Evolutionary conservation across 2,113 vertebrate species (phyloP).

Genomic region (pig (Sus scrofa)): DNA sequence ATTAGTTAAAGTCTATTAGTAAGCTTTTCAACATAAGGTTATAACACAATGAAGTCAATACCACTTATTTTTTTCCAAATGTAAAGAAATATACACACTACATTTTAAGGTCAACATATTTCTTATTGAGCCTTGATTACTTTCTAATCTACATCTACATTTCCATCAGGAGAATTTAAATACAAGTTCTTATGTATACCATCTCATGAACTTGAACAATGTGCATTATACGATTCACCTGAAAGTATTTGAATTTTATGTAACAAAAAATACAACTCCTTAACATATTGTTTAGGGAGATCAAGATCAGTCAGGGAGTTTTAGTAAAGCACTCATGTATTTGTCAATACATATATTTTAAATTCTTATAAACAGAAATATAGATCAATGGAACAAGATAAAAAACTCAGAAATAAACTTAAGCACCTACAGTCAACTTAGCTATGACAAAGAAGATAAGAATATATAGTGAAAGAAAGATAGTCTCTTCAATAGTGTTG

Average conservation of each 20-base stretch:
- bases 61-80: neutral
- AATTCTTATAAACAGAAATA: constrained; percentile 34
- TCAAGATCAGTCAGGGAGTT: neutral
- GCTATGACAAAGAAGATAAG: no score
- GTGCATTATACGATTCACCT: neutral
- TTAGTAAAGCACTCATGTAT: neutral
- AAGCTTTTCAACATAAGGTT: neutral
- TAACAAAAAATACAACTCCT: neutral
- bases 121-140: neutral
- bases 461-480: no score
- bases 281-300: neutral
- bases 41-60: neutral
- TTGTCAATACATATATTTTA: neutral
- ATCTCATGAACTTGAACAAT: neutral
- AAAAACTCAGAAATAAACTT: no score
- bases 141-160: neutral
- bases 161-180: constrained; percentile 25
- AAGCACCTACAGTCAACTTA: no score
- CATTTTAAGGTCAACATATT: neutral
- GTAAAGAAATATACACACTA: neutral
- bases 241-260: neutral
- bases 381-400: no score
- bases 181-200: neutral
- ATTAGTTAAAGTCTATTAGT: constrained; percentile 30
- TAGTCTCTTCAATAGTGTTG: no score